phyloP scores from a whole-genome alignment of 2,113 vertebrate species.

The Trinectes maculatus region DNA sequence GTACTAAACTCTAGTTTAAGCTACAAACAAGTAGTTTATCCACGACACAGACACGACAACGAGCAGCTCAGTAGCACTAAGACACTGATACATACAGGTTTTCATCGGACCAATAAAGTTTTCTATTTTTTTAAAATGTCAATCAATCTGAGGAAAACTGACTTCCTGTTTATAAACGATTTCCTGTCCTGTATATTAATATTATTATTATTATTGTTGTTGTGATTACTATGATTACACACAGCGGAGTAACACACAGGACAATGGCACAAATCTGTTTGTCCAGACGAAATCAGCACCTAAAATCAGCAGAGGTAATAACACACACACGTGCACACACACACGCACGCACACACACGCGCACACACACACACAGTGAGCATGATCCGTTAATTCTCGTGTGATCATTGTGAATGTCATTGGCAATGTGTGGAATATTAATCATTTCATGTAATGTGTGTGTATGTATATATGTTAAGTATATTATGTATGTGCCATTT shows the following conservation, averaged over 20 bases:
- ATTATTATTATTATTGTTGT: no score
- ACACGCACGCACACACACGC: neutral
- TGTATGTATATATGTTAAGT: neutral
- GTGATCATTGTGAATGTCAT: slow-evolving; percentile 44
- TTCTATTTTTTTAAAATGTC: neutral
- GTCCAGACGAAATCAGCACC: slow-evolving; percentile 59
- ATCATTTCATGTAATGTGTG: neutral
- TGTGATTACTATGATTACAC: no score
- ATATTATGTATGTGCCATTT: slow-evolving; percentile 30
- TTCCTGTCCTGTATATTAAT: neutral
- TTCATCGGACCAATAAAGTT: neutral
- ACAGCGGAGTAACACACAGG: slow-evolving; percentile 26
- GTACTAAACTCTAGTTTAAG: slow-evolving; percentile 16
- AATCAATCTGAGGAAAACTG: slow-evolving; percentile 9
- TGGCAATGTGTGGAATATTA: slow-evolving; percentile 50
- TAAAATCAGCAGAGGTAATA: slow-evolving; percentile 63
- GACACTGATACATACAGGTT: neutral
- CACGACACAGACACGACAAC: slow-evolving; percentile 3
- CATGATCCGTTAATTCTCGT: slow-evolving; percentile 14
- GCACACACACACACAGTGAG: slow-evolving; percentile 1
- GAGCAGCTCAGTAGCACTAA: slow-evolving; percentile 9
- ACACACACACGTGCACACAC: slow-evolving; percentile 25
- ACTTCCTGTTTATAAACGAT: no score
- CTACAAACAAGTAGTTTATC: slow-evolving; percentile 57
- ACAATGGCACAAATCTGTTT: slow-evolving; percentile 37